Evolutionary conservation across 2,888 invertebrate genomes (phyloP).

Genomic region (Gibbula magus): DNA sequence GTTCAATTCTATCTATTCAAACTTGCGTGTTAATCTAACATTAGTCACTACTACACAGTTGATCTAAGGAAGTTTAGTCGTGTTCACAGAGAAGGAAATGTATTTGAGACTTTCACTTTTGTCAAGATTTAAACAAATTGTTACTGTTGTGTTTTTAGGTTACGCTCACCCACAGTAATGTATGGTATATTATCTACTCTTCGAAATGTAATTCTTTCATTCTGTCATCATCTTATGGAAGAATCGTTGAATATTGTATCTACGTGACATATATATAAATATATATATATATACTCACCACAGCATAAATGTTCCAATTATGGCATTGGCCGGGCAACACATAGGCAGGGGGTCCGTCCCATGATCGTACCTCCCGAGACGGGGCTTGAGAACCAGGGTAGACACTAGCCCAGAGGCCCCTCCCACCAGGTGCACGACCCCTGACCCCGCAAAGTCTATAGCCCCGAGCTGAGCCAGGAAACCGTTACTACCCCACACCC

Average conservation of each 20-base stretch:
- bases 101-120: too few species aligned
- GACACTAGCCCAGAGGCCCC: constrained; percentile 71
- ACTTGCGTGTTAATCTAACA: too few species aligned
- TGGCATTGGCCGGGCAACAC: constrained; percentile 69
- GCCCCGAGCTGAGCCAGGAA: constrained; percentile 53
- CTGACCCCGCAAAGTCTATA: constrained; percentile 65
- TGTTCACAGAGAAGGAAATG: too few species aligned
- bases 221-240: too few species aligned
- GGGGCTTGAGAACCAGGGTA: constrained; percentile 67
- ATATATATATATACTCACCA: constrained; percentile 66
- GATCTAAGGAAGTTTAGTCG: too few species aligned
- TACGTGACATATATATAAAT: not conserved
- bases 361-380: constrained; percentile 62
- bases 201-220: too few species aligned
- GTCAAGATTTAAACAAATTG: too few species aligned
- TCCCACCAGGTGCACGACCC: constrained; percentile 73
- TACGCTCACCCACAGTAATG: too few species aligned
- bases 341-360: constrained; percentile 46
- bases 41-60: too few species aligned
- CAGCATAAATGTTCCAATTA: constrained; percentile 72
- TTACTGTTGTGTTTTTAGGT: too few species aligned
- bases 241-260: not conserved
- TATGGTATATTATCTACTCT: too few species aligned
- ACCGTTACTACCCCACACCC: constrained; percentile 74
- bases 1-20: too few species aligned